Conservation (phyloP, 2,888 invertebrate species). For the Drosophila anceps region DNA sequence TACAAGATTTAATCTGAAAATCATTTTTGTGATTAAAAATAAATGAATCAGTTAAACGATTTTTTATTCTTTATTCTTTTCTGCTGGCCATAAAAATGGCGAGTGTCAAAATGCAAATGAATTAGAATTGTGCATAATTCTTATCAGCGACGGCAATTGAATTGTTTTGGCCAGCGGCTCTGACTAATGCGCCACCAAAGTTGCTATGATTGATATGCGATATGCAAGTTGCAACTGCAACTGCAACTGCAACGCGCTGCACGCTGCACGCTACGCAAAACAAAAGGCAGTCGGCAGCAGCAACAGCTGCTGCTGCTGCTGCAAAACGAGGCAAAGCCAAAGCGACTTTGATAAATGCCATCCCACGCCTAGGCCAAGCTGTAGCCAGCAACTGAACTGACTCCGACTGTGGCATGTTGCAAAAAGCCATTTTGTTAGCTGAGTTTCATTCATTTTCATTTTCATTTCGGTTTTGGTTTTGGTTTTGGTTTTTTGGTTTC, state of each 20-base stretch:
- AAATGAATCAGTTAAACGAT: not conserved
- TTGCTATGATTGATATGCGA: conserved; percentile 71
- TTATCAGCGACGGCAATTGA: conserved; percentile 64
- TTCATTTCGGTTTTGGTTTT: conserved; percentile 61
- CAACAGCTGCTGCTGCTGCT: too few species aligned
- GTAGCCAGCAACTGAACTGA: not conserved
- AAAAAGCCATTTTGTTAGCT: conserved; percentile 43
- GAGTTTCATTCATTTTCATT: conserved; percentile 70
- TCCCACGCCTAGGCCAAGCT: conserved; percentile 76
- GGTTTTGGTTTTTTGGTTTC: conserved; percentile 64
- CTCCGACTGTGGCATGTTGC: conserved; percentile 10
- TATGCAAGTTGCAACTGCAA: conserved; percentile 31
- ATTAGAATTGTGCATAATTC: conserved; percentile 71
- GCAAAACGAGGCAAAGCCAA: conserved; percentile 47
- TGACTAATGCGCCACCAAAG: conserved; percentile 80
- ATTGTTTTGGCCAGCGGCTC: conserved; percentile 67
- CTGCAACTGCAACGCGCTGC: conserved; percentile 23
- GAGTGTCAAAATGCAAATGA: conserved; percentile 76
- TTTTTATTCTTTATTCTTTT: not conserved
- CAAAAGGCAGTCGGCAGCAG: conserved; percentile 23
- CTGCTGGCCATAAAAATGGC: conserved; percentile 30
- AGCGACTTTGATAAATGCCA: conserved; percentile 83
- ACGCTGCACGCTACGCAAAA: conserved; percentile 20
- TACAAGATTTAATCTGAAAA: conserved; percentile 1
- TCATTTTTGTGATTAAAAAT: conserved; percentile 1